These are phyloP conservation scores for Anastrepha ludens DNA, from an alignment of 1,140 invertebrate species.

Conservation along the genomic window DNA sequence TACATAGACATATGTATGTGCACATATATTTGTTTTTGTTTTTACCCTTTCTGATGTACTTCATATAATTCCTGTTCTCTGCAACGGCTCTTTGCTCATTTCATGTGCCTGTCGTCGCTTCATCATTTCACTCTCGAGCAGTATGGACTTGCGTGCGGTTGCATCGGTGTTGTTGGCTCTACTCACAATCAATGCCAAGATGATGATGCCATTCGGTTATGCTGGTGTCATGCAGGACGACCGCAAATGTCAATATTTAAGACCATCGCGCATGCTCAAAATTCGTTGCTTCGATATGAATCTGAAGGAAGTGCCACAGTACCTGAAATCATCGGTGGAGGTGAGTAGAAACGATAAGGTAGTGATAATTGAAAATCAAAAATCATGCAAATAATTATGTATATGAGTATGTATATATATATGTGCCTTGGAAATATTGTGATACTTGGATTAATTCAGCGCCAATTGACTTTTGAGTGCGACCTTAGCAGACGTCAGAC, in stretches of 20 bases:
- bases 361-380: background rate
- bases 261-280: conserved; percentile 76
- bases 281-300: conserved; percentile 76
- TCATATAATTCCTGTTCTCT: background rate
- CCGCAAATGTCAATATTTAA: conserved; percentile 75
- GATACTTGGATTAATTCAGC: background rate
- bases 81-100: background rate
- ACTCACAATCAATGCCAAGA: conserved; percentile 61
- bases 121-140: conserved; percentile 57
- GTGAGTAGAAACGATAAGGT: conserved; percentile 64
- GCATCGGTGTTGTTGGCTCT: conserved; percentile 58
- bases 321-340: conserved; percentile 76
- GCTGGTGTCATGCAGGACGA: conserved; percentile 60
- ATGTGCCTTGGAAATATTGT: background rate
- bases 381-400: background rate
- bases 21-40: background rate
- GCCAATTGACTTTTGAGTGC: background rate
- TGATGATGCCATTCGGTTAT: conserved; percentile 64
- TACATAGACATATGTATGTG: too few relatives aligned
- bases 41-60: background rate
- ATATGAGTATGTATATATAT: background rate
- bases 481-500: background rate
- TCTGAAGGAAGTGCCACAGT: conserved; percentile 76
- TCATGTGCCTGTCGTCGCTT: background rate
- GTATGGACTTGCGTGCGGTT: conserved; percentile 66